phyloP scores from a whole-genome alignment of 2,113 vertebrate species.

The Lepus timidus region DNA sequence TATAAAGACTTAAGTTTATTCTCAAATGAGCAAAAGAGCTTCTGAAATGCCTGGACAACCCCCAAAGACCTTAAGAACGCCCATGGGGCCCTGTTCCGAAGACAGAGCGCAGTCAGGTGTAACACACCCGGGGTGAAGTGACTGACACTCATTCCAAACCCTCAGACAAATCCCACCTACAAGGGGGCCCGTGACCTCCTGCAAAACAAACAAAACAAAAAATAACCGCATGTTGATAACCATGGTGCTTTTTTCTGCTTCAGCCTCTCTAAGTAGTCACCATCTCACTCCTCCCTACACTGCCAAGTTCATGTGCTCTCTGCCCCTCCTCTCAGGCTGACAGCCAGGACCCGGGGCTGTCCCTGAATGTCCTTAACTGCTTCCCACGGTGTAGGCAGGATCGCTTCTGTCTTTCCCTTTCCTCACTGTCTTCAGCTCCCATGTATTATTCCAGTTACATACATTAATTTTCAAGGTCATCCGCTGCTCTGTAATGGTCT shows the following conservation, averaged over 20 bases:
- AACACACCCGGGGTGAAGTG: background rate
- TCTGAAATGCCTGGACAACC: background rate
- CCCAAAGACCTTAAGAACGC: background rate
- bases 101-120: background rate
- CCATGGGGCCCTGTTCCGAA: background rate
- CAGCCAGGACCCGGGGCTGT: background rate
- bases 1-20: background rate
- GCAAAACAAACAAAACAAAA: background rate
- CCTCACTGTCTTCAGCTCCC: background rate
- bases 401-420: background rate
- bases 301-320: background rate
- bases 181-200: background rate
- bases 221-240: background rate
- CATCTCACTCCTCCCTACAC: background rate
- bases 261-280: background rate
- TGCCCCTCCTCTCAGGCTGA: background rate
- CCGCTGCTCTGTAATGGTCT: background rate
- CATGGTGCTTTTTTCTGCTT: background rate
- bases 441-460: background rate
- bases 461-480: background rate
- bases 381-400: background rate
- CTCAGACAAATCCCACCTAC: background rate
- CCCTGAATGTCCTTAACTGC: background rate
- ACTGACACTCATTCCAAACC: background rate
- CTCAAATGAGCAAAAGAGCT: conserved; percentile 14